Evolutionary conservation across 1,140 invertebrate genomes (phyloP), one percentile per base, ranked within the genome.

Genomic region (Bombus fervidus): DNA sequence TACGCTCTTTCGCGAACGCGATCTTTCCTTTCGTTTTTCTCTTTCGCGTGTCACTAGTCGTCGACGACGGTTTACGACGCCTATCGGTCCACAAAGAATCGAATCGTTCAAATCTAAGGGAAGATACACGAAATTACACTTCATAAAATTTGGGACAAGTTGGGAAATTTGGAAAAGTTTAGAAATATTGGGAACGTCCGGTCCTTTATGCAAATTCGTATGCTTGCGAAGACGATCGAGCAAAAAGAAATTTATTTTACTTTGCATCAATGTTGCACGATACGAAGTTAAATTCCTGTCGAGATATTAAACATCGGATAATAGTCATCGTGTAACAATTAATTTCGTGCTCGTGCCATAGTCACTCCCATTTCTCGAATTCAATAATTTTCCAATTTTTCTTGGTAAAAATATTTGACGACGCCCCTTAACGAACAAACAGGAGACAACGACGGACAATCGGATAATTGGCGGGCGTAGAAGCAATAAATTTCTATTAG

Each of bases 1-100:
- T 88, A 68, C n/a, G 77, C n/a, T 79, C 47, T 78, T 75, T 64
- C 57, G 57, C 34, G 15, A 59, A 12, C 83, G 89, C 90, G 81
- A 87, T 83, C 83, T 78, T 75, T 82, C 39, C 28, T 81, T 15
- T 66, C 31, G 28, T 43, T 34, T 22, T 34, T 53, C 5, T 53
- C n/a, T 75, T 53, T 53, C 73, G 43, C 18, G 73, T 13, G 22
- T 74, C 73, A 13, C 31, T 53, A 5, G 3, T 53, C 43, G 10
- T 47, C 15, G 31, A 9, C n/a, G 8, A 80, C 59, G 72, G 69
- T 91, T 88, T 88, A 91, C 78, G 86, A 62, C 84, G 0, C 28
- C 57, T 82, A 89, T 90, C 86, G 91, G 84, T 66, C 18, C 47
- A 73, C 3, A 18, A 15, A 12, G 9, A 31, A 31, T 43, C 41